phyloP scores from a whole-genome alignment of 2,113 vertebrate genomes.

The Zosterops pallidus region DNA sequence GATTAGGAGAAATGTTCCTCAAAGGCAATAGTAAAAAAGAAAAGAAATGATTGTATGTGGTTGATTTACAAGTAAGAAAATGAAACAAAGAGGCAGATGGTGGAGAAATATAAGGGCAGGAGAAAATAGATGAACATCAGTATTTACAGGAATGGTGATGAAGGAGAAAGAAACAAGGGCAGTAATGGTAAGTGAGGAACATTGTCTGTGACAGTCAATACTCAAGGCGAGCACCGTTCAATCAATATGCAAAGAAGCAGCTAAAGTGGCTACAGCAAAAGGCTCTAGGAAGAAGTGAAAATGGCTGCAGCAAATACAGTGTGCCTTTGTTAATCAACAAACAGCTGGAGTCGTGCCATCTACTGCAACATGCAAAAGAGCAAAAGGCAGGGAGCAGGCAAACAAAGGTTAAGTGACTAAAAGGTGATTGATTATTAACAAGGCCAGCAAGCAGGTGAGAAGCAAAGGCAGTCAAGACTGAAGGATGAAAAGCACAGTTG shows the following conservation, averaged over 20 bases:
- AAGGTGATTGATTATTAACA: conserved; percentile 44
- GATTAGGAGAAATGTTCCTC: not conserved
- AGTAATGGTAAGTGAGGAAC: conserved; percentile 37
- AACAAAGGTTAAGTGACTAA: conserved; percentile 35
- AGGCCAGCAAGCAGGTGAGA: conserved; percentile 4
- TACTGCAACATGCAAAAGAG: not conserved
- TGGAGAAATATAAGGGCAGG: not conserved
- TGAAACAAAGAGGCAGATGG: conserved; percentile 38
- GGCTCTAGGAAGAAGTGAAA: not conserved
- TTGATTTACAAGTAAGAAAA: conserved; percentile 18
- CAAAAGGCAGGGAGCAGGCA: not conserved
- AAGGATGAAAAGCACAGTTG: not conserved
- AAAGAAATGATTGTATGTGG: not conserved
- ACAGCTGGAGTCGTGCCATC: not conserved
- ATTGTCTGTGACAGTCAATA: conserved; percentile 47
- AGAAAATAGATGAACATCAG: not conserved
- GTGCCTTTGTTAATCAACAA: conserved; percentile 17
- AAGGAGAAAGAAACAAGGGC: conserved; percentile 10
- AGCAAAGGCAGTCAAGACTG: not conserved
- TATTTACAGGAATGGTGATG: conserved; percentile 2
- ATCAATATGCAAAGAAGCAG: conserved; percentile 56
- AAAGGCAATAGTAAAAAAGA: not conserved
- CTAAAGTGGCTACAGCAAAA: conserved; percentile 11
- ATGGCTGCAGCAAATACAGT: conserved; percentile 6
- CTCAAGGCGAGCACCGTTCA: not conserved